Percentiles rank a stretch among this genome's conserved stretches.
Conservation (phyloP, 2,797 vertebrate genomes). For the Coccyzus lansbergi region DNA sequence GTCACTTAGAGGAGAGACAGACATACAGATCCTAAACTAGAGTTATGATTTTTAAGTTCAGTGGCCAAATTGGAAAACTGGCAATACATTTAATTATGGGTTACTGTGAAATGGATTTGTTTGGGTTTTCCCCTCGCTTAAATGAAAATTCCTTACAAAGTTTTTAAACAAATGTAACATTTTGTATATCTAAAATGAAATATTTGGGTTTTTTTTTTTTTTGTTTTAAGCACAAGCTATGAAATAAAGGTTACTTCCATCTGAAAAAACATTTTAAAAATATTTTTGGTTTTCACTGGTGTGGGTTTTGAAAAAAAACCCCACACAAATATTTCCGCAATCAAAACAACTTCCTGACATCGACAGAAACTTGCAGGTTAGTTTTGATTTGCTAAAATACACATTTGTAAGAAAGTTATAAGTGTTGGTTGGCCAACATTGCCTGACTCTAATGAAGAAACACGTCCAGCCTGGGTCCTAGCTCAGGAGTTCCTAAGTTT, state of each 20-base stretch:
- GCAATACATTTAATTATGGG: not conserved
- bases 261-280: not conserved
- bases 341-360: not conserved
- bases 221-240: not conserved
- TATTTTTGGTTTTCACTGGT: not conserved
- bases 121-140: not conserved
- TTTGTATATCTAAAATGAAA: not conserved
- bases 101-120: slow-evolving; percentile 41
- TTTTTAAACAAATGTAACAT: slow-evolving; percentile 18
- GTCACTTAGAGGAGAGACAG: slow-evolving; percentile 35
- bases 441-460: not conserved
- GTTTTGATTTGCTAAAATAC: not conserved
- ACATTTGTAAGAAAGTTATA: not conserved
- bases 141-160: not conserved
- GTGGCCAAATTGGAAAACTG: slow-evolving; percentile 11
- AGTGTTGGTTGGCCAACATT: not conserved
- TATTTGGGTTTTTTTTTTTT: not conserved
- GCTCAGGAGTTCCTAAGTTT: not conserved
- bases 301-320: not conserved
- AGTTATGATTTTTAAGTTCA: slow-evolving; percentile 60
- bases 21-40: not conserved
- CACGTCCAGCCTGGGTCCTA: no score
- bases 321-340: not conserved
- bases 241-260: not conserved
- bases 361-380: not conserved